Conservation (phyloP, 2,888 invertebrate species). For the Zonitis immaculata region DNA sequence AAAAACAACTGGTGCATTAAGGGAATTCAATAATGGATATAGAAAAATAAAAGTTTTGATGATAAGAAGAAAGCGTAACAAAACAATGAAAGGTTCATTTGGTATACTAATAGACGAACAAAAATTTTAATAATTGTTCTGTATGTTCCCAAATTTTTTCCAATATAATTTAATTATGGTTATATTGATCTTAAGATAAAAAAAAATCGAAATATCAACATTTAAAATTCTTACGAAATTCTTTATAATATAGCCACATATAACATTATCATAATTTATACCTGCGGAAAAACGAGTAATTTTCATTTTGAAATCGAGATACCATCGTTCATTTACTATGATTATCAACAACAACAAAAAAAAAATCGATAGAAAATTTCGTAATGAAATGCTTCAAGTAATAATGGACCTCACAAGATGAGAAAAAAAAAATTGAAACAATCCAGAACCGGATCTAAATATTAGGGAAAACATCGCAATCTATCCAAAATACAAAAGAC, state of each 20-base stretch:
- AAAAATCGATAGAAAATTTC: neutral
- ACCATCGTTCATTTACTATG: no score
- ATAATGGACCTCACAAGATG: no score
- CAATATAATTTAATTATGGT: neutral
- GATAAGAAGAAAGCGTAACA: slow-evolving; percentile 17
- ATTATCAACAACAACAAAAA: no score
- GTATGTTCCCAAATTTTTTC: no score
- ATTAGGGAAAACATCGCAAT: no score
- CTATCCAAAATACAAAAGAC: no score
- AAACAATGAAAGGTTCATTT: slow-evolving; percentile 9
- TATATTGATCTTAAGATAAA: neutral
- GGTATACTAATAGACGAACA: neutral
- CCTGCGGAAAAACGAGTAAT: neutral
- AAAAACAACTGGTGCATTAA: neutral
- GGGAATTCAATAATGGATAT: neutral
- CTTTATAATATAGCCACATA: neutral
- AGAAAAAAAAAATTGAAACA: no score
- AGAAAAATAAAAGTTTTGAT: slow-evolving; percentile 6
- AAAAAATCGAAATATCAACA: neutral
- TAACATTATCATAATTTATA: neutral
- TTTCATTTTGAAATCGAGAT: neutral
- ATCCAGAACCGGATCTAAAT: no score
- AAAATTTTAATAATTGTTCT: no score
- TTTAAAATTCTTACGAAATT: neutral
- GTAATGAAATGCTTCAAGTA: no score